Evolutionary conservation across 2,797 vertebrate species (phyloP).

Genomic region (Erethizon dorsatum): DNA sequence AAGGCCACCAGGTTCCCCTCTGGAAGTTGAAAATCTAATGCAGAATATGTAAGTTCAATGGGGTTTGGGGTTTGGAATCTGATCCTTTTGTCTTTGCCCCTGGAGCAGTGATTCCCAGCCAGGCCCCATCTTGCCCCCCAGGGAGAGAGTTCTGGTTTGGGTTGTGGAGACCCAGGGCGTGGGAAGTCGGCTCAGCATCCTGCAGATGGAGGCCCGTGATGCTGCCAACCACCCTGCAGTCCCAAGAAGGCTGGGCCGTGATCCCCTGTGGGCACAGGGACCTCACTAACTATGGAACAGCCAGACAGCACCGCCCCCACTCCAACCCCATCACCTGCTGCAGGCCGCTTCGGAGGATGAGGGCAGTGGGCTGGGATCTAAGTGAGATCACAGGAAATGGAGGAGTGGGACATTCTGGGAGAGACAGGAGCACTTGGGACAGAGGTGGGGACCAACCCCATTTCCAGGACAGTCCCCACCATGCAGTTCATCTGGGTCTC

Average conservation of each 20-base stretch:
- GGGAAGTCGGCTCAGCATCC: neutral
- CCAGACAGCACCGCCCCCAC: too few species aligned
- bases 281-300: too few species aligned
- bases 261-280: too few species aligned
- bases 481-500: neutral
- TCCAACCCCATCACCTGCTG: too few species aligned
- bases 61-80: too few species aligned
- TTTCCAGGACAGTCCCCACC: neutral
- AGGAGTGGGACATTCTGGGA: too few species aligned
- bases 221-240: neutral
- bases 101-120: neutral
- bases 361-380: too few species aligned
- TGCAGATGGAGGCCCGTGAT: neutral
- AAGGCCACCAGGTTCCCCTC: too few species aligned
- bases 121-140: neutral
- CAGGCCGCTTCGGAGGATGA: neutral
- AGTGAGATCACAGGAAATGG: neutral
- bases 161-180: neutral
- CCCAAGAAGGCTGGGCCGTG: neutral
- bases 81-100: too few species aligned
- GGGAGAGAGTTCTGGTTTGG: neutral
- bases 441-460: neutral
- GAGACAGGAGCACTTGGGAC: neutral
- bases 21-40: too few species aligned
- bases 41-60: too few species aligned